These are phyloP conservation scores for Myocastor coypus DNA, from an alignment of 2,113 vertebrate species.

Conservation along the genomic window DNA sequence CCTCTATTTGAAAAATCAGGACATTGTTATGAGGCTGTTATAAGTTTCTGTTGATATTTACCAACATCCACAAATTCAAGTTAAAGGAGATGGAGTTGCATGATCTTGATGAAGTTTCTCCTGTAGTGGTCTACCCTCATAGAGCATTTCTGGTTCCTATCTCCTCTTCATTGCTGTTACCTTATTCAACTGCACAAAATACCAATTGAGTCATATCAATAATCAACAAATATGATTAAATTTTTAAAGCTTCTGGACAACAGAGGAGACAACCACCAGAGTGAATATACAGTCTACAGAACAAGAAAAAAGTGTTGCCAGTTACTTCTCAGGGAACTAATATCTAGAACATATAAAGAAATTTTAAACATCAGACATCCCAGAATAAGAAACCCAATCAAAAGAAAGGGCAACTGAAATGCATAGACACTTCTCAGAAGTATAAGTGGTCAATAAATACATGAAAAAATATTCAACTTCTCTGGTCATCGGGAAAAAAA, in stretches of 20 bases:
- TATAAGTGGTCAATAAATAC: neutral
- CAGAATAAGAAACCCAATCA: neutral
- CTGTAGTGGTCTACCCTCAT: neutral
- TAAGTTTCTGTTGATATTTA: slow-evolving; percentile 55
- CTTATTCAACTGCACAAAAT: slow-evolving; percentile 2
- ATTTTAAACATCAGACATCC: neutral
- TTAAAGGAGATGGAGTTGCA: neutral
- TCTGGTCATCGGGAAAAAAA: neutral
- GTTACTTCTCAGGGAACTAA: neutral
- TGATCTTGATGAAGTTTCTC: neutral
- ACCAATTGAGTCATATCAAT: neutral
- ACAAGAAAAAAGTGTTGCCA: neutral
- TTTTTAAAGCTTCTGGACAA: neutral
- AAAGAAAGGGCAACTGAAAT: neutral
- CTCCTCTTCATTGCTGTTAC: neutral
- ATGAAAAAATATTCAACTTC: neutral
- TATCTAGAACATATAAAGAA: neutral
- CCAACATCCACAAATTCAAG: slow-evolving; percentile 12
- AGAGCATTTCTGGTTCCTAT: neutral
- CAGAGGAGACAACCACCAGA: neutral
- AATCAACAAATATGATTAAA: neutral
- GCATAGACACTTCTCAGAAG: neutral
- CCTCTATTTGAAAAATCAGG: slow-evolving; percentile 14
- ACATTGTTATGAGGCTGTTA: slow-evolving; percentile 1
- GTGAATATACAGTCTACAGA: neutral